phyloP scores from a whole-genome alignment of 2,797 vertebrate genomes.

The Sebastes kiyomatsui region DNA sequence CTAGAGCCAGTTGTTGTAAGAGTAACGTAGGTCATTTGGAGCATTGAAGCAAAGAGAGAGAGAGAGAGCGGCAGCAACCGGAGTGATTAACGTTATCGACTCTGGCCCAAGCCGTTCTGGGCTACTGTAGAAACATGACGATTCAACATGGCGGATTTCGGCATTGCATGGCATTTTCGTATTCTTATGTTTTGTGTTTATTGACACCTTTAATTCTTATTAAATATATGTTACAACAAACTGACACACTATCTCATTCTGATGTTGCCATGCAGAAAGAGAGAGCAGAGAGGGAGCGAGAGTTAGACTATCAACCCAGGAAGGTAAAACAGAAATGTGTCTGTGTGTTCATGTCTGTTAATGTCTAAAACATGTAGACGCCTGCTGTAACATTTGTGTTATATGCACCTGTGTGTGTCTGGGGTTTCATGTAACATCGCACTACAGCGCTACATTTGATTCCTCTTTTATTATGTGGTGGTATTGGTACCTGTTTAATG shows the following conservation, averaged over 20 bases:
- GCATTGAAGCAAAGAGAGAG: no score
- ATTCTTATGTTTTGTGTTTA: neutral
- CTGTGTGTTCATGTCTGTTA: slow-evolving; percentile 15
- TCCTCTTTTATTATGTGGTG: neutral
- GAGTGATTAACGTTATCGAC: no score
- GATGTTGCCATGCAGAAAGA: slow-evolving; percentile 77
- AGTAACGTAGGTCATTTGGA: no score
- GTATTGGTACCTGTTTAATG: neutral
- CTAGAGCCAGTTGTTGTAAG: no score
- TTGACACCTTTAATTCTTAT: neutral
- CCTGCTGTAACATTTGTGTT: neutral
- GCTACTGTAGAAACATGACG: no score
- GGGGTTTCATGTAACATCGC: neutral
- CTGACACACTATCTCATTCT: slow-evolving; percentile 49
- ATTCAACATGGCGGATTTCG: no score
- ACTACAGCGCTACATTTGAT: neutral
- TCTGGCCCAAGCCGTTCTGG: no score
- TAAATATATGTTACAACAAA: slow-evolving; percentile 16
- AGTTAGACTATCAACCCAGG: slow-evolving; percentile 77
- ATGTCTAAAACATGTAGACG: slow-evolving; percentile 7
- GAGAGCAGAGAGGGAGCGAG: slow-evolving; percentile 77
- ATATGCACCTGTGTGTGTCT: neutral
- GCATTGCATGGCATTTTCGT: no score
- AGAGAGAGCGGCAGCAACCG: no score
- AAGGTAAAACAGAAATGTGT: slow-evolving; percentile 73